Evolutionary conservation across 92 coral and sea anemone species (phyloP).

Genomic region (Metridium senile): DNA sequence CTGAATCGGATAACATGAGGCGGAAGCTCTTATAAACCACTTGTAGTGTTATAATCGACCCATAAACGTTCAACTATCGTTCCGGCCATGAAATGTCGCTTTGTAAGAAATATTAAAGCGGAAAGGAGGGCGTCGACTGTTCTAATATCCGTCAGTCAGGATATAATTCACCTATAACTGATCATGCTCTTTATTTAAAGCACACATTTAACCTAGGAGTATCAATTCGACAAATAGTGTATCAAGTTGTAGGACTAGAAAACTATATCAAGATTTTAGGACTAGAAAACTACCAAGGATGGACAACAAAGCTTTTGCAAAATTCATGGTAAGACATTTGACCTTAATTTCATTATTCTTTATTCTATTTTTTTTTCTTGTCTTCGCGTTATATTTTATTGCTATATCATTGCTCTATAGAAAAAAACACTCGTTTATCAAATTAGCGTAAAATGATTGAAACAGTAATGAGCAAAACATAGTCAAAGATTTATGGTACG

Average conservation of each 20-base stretch:
- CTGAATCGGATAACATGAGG: slow-evolving; percentile 6
- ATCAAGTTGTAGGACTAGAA: not conserved
- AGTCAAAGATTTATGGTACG: too few species aligned
- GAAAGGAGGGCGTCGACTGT: slow-evolving; percentile 26
- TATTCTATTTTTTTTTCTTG: not conserved
- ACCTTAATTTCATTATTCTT: not conserved
- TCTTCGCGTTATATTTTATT: not conserved
- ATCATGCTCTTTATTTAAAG: slow-evolving; percentile 8
- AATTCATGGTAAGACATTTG: slow-evolving; percentile 14
- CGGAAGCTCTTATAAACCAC: slow-evolving; percentile 34
- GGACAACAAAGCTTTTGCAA: not conserved
- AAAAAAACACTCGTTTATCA: too few species aligned
- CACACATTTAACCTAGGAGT: not conserved
- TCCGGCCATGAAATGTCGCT: slow-evolving; percentile 30
- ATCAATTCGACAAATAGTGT: not conserved
- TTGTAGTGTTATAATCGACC: slow-evolving; percentile 11
- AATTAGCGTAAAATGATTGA: too few species aligned
- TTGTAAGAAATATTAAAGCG: slow-evolving; percentile 11
- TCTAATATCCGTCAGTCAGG: slow-evolving; percentile 25
- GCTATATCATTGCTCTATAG: too few species aligned
- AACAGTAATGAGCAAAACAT: too few species aligned
- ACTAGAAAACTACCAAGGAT: not conserved
- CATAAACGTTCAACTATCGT: slow-evolving; percentile 17
- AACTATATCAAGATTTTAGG: not conserved
- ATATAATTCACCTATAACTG: slow-evolving; percentile 12